Percentiles rank a stretch among this genome's conserved stretches.
These are phyloP conservation scores for Trogon melanurus DNA, from an alignment of 2,113 vertebrate species.

Conservation along the genomic window DNA sequence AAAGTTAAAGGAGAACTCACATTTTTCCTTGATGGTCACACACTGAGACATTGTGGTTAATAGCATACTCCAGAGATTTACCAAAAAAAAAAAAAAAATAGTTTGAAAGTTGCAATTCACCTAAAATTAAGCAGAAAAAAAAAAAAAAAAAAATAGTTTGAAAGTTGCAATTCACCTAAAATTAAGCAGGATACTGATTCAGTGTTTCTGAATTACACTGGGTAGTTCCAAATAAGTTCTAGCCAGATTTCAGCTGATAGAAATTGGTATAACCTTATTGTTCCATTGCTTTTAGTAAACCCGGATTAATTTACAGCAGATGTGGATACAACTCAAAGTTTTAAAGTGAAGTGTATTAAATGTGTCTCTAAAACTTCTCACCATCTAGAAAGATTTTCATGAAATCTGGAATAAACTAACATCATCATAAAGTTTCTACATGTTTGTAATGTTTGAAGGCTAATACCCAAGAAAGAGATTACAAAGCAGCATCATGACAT, in stretches of 20 bases:
- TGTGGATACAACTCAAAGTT: not conserved
- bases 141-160: not conserved
- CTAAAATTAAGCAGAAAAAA: slow-evolving; percentile 20
- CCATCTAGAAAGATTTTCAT: not conserved
- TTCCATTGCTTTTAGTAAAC: not conserved
- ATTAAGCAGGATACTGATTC: slow-evolving; percentile 29
- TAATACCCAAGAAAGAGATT: not conserved
- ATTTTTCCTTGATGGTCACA: slow-evolving; percentile 22
- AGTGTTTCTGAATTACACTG: slow-evolving; percentile 29
- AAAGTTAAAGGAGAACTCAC: slow-evolving; percentile 39
- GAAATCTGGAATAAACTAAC: not conserved
- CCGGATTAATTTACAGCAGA: slow-evolving; percentile 10
- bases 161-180: slow-evolving; percentile 6
- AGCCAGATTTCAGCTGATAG: not conserved
- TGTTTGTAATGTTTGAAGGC: not conserved
- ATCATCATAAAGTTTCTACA: not conserved
- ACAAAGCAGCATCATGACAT: not conserved
- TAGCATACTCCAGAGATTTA: not conserved
- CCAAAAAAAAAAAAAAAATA: not conserved
- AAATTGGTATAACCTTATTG: not conserved
- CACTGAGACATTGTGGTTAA: slow-evolving; percentile 15
- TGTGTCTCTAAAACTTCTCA: not conserved
- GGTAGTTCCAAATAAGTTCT: not conserved
- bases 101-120: not conserved
- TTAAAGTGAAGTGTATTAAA: not conserved